Percentiles rank a stretch among this genome's conserved stretches.
phyloP scores from a whole-genome alignment of 2,113 vertebrate species.

The Arizona elegans region DNA sequence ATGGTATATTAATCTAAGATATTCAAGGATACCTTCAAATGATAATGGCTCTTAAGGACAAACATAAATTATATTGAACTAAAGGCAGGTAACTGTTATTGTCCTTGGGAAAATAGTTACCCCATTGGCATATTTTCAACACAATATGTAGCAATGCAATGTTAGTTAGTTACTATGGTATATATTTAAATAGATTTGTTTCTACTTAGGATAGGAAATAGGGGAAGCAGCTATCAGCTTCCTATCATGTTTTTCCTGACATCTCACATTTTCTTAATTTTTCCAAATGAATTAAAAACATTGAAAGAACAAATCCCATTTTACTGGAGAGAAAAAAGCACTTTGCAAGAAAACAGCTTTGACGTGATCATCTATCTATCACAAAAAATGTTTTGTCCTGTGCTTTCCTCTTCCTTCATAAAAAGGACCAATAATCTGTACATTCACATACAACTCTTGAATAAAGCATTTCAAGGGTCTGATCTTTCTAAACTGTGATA shows the following conservation, averaged over 20 bases:
- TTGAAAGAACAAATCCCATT: not conserved
- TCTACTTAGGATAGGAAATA: not conserved
- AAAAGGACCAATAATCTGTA: not conserved
- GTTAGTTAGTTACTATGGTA: not conserved
- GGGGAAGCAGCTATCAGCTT: not conserved
- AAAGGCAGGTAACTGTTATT: not conserved
- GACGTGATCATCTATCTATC: not conserved
- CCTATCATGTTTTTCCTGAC: not conserved
- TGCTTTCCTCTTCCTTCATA: not conserved
- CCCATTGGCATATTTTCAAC: not conserved
- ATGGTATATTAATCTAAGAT: not conserved
- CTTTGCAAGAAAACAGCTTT: not conserved
- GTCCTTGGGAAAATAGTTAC: not conserved
- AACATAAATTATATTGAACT: not conserved
- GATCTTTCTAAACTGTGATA: not conserved
- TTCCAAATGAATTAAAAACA: not conserved
- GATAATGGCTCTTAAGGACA: not conserved
- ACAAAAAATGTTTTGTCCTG: not conserved
- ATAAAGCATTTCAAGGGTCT: not conserved
- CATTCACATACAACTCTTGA: not conserved
- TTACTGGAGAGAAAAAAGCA: not conserved
- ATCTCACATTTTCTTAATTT: not conserved
- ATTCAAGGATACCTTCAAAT: not conserved
- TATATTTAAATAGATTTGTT: not conserved
- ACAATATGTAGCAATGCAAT: not conserved